phyloP scores from a whole-genome alignment of 2,797 vertebrate species.

The Schizothorax lantsangensis region DNA sequence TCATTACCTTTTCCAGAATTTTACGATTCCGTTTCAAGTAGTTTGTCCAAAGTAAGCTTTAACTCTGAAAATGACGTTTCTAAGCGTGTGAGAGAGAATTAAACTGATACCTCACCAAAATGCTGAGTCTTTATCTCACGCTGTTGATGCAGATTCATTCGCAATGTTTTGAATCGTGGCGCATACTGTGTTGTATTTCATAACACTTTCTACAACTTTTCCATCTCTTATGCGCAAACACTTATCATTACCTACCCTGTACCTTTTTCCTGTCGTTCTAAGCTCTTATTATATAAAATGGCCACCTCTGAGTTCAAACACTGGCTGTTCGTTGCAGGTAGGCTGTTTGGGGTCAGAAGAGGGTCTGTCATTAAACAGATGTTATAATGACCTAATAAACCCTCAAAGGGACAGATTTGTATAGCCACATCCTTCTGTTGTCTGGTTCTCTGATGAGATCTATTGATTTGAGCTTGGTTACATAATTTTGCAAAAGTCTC shows the following conservation, averaged over 20 bases:
- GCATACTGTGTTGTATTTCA: not conserved
- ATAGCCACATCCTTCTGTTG: not conserved
- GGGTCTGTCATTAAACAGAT: constrained; percentile 10
- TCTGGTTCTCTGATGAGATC: not conserved
- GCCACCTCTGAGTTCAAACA: not conserved
- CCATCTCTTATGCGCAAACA: not conserved
- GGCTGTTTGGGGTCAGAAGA: not conserved
- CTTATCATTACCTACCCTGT: not conserved
- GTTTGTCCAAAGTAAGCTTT: not conserved
- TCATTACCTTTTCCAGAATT: not conserved
- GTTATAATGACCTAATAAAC: constrained; percentile 17
- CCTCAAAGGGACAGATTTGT: not conserved
- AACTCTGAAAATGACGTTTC: not conserved
- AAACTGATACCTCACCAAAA: not conserved
- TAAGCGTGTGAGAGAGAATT: not conserved
- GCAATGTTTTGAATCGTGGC: not conserved
- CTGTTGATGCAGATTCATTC: not conserved
- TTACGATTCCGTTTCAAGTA: not conserved
- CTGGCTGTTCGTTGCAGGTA: not conserved
- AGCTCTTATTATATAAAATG: not conserved
- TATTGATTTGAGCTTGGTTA: constrained; percentile 22
- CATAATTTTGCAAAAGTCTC: constrained; percentile 14
- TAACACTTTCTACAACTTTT: not conserved
- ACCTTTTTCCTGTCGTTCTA: not conserved
- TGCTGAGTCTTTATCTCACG: not conserved